phyloP scores from a whole-genome alignment of 2,888 invertebrate genomes.

The Tholera decimalis region DNA sequence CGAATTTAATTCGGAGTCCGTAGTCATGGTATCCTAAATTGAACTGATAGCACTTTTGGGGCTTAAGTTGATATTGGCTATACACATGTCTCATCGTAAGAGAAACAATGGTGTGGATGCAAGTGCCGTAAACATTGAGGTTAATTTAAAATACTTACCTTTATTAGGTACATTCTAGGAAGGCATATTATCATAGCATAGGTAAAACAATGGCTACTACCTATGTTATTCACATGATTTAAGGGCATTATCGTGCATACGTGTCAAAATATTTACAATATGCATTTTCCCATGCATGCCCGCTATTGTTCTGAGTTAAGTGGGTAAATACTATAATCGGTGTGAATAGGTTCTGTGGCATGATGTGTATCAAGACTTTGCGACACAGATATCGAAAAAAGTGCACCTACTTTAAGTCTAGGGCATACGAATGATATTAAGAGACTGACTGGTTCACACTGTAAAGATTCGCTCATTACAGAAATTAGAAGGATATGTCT shows the following conservation, averaged over 20 bases:
- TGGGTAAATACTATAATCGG: conserved; percentile 52
- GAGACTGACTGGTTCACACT: conserved; percentile 18
- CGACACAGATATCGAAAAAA: conserved; percentile 44
- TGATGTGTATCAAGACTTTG: conserved; percentile 38
- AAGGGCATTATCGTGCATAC: conserved; percentile 27
- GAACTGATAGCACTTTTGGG: too few species aligned
- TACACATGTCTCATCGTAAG: background rate
- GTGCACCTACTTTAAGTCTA: conserved; percentile 18
- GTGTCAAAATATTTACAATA: conserved; percentile 64
- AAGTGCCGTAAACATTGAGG: conserved; percentile 11
- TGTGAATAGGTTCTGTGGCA: conserved; percentile 48
- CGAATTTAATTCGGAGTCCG: background rate
- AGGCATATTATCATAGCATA: conserved; percentile 1
- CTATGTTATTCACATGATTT: conserved; percentile 36
- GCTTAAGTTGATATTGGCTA: background rate
- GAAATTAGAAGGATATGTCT: background rate
- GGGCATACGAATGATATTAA: background rate
- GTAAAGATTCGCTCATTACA: background rate
- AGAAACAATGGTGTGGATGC: conserved; percentile 12
- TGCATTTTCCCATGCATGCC: conserved; percentile 37
- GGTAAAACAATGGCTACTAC: conserved; percentile 35
- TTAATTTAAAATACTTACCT: background rate
- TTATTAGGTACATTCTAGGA: background rate
- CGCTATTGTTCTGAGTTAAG: conserved; percentile 59
- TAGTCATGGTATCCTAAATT: background rate